These are phyloP conservation scores for Ispidina picta DNA, from an alignment of 2,797 vertebrate genomes.

Conservation along the genomic window DNA sequence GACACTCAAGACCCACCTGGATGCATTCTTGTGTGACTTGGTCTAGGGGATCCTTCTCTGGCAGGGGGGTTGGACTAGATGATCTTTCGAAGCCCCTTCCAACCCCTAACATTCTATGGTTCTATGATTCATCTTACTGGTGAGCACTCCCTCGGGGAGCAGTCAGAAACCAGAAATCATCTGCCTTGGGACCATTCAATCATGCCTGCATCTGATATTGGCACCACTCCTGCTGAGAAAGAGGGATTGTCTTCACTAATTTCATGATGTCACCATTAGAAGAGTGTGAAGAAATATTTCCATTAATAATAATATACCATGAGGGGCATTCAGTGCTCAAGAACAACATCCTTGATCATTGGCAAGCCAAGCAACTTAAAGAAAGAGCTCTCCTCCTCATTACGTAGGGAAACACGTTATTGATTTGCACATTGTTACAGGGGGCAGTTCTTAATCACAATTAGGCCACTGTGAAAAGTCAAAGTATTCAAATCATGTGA, in stretches of 20 bases:
- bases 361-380: not conserved
- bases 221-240: conserved; percentile 42
- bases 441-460: conserved; percentile 63
- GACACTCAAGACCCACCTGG: too few relatives aligned
- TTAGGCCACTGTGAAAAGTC: conserved; percentile 63
- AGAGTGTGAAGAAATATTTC: not conserved
- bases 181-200: conserved; percentile 22
- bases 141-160: not conserved
- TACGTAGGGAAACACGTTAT: not conserved
- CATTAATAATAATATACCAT: not conserved
- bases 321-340: conserved; percentile 18
- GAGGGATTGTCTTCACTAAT: conserved; percentile 28
- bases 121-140: not conserved
- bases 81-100: too few relatives aligned
- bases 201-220: not conserved
- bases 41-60: too few relatives aligned
- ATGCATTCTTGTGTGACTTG: too few relatives aligned
- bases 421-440: conserved; percentile 51
- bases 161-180: conserved; percentile 25
- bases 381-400: not conserved
- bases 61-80: too few relatives aligned
- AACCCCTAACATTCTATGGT: too few relatives aligned
- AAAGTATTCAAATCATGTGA: conserved; percentile 39
- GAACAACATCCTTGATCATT: not conserved
- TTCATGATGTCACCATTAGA: conserved; percentile 37